Conservation (phyloP, 2,888 invertebrate species). For the Tuberolachnus salignus region DNA sequence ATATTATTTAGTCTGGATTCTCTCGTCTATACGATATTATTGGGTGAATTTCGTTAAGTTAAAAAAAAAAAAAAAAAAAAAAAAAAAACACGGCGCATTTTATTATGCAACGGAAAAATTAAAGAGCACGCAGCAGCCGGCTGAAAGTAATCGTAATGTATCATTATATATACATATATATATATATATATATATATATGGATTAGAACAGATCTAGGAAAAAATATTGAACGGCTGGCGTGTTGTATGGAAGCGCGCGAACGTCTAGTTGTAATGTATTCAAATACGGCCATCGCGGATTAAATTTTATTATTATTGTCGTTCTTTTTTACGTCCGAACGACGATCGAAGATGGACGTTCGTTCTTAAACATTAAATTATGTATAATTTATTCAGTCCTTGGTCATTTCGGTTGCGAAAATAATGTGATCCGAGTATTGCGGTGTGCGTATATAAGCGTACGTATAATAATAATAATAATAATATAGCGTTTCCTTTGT, state of each 20-base stretch:
- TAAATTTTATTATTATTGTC: constrained; percentile 12
- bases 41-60: background rate
- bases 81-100: background rate
- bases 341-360: constrained; percentile 43
- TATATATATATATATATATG: no score
- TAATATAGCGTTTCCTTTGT: background rate
- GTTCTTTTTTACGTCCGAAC: constrained; percentile 40
- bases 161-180: no score
- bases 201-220: constrained; percentile 19
- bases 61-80: no score
- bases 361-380: constrained; percentile 41
- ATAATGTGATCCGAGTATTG: constrained; percentile 21
- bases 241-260: background rate
- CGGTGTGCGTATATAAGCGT: background rate
- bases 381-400: constrained; percentile 55
- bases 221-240: background rate
- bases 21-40: no score
- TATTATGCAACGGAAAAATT: constrained; percentile 12
- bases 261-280: constrained; percentile 36
- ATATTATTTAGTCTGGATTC: no score
- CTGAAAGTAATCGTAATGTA: no score
- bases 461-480: no score
- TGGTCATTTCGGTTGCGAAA: constrained; percentile 55
- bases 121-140: background rate
- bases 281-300: constrained; percentile 23